Conservation (phyloP, 2,113 vertebrate genomes). For the Syngnathus scovelli region DNA sequence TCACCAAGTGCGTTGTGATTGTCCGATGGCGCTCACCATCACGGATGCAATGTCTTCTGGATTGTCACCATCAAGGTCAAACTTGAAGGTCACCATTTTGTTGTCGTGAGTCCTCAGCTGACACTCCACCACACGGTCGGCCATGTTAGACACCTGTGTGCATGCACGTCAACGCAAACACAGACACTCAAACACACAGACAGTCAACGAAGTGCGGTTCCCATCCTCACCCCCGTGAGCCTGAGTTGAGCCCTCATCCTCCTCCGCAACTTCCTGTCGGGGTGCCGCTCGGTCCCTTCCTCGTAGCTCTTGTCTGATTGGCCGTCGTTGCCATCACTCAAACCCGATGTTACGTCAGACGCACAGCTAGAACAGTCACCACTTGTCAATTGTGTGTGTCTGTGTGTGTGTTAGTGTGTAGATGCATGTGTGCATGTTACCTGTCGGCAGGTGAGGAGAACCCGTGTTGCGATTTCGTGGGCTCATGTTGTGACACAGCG, state of each 20-base stretch:
- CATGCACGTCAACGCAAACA: not conserved
- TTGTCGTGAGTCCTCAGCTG: conserved; percentile 92
- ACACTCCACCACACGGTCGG: conserved; percentile 89
- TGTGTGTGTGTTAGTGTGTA: not conserved
- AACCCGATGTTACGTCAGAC: conserved; percentile 82
- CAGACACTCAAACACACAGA: not conserved
- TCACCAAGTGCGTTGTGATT: not conserved
- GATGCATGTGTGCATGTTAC: conserved; percentile 52
- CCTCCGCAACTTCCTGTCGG: conserved; percentile 75
- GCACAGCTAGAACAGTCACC: conserved; percentile 66
- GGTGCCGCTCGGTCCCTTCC: conserved; percentile 44
- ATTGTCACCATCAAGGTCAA: conserved; percentile 92
- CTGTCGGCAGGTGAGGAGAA: conserved; percentile 83
- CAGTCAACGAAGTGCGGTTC: not conserved
- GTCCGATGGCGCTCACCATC: conserved; percentile 76
- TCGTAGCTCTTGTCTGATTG: conserved; percentile 67
- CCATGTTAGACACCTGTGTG: conserved; percentile 76
- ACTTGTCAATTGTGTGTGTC: not conserved
- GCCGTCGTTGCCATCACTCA: conserved; percentile 83
- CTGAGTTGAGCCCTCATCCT: conserved; percentile 80
- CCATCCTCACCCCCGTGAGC: conserved; percentile 79
- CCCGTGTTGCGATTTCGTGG: conserved; percentile 53
- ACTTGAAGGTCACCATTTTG: conserved; percentile 97
- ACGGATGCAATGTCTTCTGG: conserved; percentile 88
- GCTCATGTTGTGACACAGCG: conserved; percentile 66